These are phyloP conservation scores for Philopotamus ludificatus DNA, from an alignment of 1,140 invertebrate genomes.

Conservation along the genomic window DNA sequence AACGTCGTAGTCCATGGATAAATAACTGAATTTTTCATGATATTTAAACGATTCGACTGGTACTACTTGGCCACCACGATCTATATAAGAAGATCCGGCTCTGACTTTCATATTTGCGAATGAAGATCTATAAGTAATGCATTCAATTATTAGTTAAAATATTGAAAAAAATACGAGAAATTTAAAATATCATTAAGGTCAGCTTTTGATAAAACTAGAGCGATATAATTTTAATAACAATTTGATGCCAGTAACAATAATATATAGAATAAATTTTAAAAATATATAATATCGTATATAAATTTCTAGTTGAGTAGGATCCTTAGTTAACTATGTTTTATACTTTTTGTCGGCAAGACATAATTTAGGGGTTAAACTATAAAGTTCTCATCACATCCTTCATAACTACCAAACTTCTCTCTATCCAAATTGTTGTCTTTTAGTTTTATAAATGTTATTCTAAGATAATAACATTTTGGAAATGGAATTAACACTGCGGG, in stretches of 20 bases:
- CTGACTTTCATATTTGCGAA: slow-evolving; percentile 17
- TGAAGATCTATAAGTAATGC: background rate
- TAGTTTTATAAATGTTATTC: too few relatives aligned
- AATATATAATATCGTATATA: background rate
- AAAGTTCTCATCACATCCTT: too few relatives aligned
- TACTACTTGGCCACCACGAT: background rate
- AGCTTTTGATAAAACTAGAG: too few relatives aligned
- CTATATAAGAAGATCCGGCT: slow-evolving; percentile 5
- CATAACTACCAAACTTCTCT: too few relatives aligned
- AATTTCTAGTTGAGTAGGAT: background rate
- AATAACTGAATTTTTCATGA: slow-evolving; percentile 10
- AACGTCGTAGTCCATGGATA: slow-evolving; percentile 9
- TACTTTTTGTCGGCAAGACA: too few relatives aligned
- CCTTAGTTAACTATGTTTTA: too few relatives aligned
- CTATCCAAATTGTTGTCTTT: too few relatives aligned
- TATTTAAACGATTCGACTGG: background rate
- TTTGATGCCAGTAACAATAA: background rate
- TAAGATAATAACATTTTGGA: too few relatives aligned
- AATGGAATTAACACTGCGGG: too few relatives aligned
- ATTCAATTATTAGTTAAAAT: background rate
- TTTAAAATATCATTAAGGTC: too few relatives aligned
- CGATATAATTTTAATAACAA: too few relatives aligned
- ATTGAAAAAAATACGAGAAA: background rate
- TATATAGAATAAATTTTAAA: background rate
- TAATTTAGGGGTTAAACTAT: too few relatives aligned